phyloP scores from a whole-genome alignment of 2,888 invertebrate genomes.

The Brachyptera putata region DNA sequence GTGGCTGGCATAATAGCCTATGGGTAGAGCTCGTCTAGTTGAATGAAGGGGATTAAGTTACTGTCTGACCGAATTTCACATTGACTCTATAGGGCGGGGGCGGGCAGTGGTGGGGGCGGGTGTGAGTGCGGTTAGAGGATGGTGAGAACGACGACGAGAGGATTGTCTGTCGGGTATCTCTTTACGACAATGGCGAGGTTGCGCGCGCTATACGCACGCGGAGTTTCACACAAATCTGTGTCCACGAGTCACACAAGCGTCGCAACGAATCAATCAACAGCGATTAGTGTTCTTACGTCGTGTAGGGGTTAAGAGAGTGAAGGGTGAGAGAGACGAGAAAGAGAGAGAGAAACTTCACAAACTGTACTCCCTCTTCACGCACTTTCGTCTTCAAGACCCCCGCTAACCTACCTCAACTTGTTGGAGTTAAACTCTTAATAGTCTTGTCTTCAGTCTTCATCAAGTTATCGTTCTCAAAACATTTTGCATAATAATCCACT shows the following conservation, averaged over 20 bases:
- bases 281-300: constrained; percentile 24
- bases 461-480: no score
- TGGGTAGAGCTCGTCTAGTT: no score
- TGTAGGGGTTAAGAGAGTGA: constrained; percentile 7
- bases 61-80: constrained; percentile 18
- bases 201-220: background rate
- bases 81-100: no score
- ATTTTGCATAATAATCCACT: no score
- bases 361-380: background rate
- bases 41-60: constrained; percentile 5
- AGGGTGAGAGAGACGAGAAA: constrained; percentile 4
- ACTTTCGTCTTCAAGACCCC: background rate
- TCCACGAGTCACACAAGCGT: constrained; percentile 17
- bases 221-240: background rate
- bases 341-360: constrained; percentile 6
- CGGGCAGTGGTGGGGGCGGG: background rate
- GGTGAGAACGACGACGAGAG: background rate
- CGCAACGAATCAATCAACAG: constrained; percentile 27
- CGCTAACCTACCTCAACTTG: constrained; percentile 6
- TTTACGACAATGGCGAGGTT: background rate
- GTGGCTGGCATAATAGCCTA: background rate
- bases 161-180: background rate
- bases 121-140: background rate
- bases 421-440: no score
- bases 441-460: no score